A percentile compares a stretch with the other conserved stretches of the same genome.
These are phyloP conservation scores for Bubalus kerabau DNA, from an alignment of 2,113 vertebrate genomes.

Conservation along the genomic window DNA sequence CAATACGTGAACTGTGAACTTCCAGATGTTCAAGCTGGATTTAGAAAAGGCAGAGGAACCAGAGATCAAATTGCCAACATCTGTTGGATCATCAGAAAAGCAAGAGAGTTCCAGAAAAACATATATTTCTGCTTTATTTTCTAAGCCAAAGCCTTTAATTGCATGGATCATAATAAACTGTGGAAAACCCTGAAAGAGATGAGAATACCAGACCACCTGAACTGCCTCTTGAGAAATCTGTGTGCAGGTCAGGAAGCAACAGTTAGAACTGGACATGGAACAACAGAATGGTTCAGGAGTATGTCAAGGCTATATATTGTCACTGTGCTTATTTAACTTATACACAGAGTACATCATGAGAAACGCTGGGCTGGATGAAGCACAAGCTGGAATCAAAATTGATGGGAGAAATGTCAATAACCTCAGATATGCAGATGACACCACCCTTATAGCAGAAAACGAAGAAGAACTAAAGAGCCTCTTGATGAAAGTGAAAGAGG, in stretches of 20 bases:
- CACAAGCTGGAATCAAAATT: neutral
- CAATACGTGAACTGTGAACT: neutral
- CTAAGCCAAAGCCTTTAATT: neutral
- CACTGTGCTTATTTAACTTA: neutral
- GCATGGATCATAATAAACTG: neutral
- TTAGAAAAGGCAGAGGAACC: neutral
- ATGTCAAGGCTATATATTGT: neutral
- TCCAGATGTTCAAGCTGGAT: neutral
- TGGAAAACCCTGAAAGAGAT: neutral
- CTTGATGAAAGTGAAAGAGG: neutral
- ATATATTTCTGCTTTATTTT: neutral
- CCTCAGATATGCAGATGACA: neutral
- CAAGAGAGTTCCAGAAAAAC: neutral
- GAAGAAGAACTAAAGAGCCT: neutral
- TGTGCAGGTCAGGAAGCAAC: neutral
- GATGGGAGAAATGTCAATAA: neutral
- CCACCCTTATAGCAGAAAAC: neutral
- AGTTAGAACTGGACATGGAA: neutral
- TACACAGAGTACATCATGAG: neutral
- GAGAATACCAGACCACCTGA: neutral
- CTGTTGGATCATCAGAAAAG: neutral
- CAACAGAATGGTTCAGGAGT: neutral
- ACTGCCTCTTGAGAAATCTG: neutral
- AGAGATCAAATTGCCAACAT: neutral
- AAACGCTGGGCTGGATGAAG: neutral